A percentile compares a stretch with the other conserved stretches of the same genome.
phyloP scores from a whole-genome alignment of 2,113 vertebrate species.

The Nyctibius bracteatus region DNA sequence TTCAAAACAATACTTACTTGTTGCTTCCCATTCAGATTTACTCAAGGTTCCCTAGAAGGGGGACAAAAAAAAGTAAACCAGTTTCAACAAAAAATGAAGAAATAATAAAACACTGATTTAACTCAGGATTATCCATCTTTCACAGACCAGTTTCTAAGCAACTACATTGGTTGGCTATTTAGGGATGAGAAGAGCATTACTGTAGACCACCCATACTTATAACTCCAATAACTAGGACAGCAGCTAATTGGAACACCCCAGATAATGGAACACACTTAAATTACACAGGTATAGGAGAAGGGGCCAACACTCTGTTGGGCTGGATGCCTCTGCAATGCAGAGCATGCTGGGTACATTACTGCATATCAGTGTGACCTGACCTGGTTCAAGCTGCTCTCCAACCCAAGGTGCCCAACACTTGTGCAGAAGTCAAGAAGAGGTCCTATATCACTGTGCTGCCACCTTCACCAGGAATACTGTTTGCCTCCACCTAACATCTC shows the following conservation, averaged over 20 bases:
- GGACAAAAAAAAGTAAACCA: not conserved
- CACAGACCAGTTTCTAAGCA: not conserved
- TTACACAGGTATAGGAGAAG: not conserved
- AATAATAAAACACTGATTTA: not conserved
- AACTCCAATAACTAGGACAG: not conserved
- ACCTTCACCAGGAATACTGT: not conserved
- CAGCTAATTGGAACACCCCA: not conserved
- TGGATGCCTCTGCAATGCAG: not conserved
- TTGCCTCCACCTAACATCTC: not conserved
- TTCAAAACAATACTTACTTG: slow-evolving; percentile 81
- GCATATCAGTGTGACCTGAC: not conserved
- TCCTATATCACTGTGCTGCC: not conserved
- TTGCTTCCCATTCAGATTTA: slow-evolving; percentile 94
- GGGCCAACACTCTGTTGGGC: not conserved
- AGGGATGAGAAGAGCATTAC: not conserved
- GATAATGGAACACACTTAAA: not conserved
- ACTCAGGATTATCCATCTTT: not conserved
- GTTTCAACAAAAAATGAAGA: not conserved
- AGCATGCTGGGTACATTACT: not conserved
- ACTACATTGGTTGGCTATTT: not conserved
- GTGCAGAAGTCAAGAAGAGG: not conserved
- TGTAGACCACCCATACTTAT: not conserved
- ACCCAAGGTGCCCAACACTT: accelerated
- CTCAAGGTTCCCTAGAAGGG: slow-evolving; percentile 87
- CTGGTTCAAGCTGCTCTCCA: not conserved